Base-by-base conservation (phyloP, 2,113 vertebrate genomes). In the Phyllopteryx taeniolatus region DNA sequence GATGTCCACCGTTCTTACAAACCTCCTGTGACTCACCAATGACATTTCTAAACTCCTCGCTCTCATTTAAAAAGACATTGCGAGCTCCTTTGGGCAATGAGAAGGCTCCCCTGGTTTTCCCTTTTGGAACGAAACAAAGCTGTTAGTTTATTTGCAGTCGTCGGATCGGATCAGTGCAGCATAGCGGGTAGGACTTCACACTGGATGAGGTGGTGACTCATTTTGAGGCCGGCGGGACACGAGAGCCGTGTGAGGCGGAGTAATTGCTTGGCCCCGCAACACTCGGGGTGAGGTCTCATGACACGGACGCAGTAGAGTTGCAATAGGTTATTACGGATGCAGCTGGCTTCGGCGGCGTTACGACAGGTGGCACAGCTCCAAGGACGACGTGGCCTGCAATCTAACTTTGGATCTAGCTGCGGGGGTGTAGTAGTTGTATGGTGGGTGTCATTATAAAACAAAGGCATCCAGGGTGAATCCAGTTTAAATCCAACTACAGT, bases 1-100 rank as follows among this genome's bases (percentile, higher is more conserved):
- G 92, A 95, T 94, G 94, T 91, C 92, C 87, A 79, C 7, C 6
- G 90, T 85, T 59, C 90, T 80, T 88, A 68, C 92, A 92, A 91
- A 92, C 82, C 83, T 2, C 5, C 51, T 66, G 20, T 56, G 63
- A 96, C 96, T 98, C 93, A 95, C 94, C 94, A 85, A 98, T 79
- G 0, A 90, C 85, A 86, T 93, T 95, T 94, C 92, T 95, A 92
- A 90, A 92, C 62, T 94, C 92, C 78, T 94, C 95, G 0, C 90
- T 94, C 92, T 96, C 94, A 92, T 93, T 94, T 83, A 98, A 91
- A 91, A 92, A 94, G 87, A 97, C 85, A 91, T 93, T 94, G 80
- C 92, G 93, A 80, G 94, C 94, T 95, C 94, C 94, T 93, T 92
- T 96, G 79, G 96, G 94, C 87, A 98, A 89, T 47, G 88, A 92